phyloP scores from a whole-genome alignment of 2,888 invertebrate species.

The Arge pagana region DNA sequence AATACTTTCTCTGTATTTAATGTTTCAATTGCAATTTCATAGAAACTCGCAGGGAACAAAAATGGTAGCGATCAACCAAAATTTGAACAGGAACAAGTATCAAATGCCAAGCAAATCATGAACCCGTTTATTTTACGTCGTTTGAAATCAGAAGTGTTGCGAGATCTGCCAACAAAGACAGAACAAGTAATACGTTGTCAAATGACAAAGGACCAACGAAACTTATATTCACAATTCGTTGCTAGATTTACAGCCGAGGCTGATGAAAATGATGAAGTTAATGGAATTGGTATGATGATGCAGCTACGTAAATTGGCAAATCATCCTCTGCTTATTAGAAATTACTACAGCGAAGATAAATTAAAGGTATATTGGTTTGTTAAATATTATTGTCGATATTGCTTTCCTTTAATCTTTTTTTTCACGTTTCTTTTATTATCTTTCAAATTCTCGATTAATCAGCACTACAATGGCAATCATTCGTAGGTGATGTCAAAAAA shows the following conservation, averaged over 20 bases:
- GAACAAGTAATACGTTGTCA: slow-evolving; percentile 71
- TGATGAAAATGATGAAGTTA: slow-evolving; percentile 41
- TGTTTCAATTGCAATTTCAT: slow-evolving; percentile 25
- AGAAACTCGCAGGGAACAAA: slow-evolving; percentile 62
- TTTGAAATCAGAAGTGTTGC: slow-evolving; percentile 83
- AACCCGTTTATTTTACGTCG: slow-evolving; percentile 91
- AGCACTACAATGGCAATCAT: not conserved
- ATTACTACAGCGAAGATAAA: slow-evolving; percentile 70
- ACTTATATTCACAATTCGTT: slow-evolving; percentile 76
- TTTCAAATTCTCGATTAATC: not conserved
- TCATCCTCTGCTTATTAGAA: slow-evolving; percentile 85
- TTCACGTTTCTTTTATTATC: no score
- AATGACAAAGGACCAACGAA: slow-evolving; percentile 75
- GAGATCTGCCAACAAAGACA: slow-evolving; percentile 82
- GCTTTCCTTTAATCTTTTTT: not conserved
- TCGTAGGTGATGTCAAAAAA: slow-evolving; percentile 69
- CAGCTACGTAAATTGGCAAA: slow-evolving; percentile 92
- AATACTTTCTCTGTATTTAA: not conserved
- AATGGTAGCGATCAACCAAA: slow-evolving; percentile 67
- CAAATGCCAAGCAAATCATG: slow-evolving; percentile 94
- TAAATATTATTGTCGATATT: not conserved
- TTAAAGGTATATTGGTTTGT: slow-evolving; percentile 47
- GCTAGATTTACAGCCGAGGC: slow-evolving; percentile 53
- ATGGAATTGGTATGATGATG: slow-evolving; percentile 75
- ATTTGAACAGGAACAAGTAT: slow-evolving; percentile 90